Conservation (phyloP, 2,888 invertebrate genomes). For the Drosophila sordidula region DNA sequence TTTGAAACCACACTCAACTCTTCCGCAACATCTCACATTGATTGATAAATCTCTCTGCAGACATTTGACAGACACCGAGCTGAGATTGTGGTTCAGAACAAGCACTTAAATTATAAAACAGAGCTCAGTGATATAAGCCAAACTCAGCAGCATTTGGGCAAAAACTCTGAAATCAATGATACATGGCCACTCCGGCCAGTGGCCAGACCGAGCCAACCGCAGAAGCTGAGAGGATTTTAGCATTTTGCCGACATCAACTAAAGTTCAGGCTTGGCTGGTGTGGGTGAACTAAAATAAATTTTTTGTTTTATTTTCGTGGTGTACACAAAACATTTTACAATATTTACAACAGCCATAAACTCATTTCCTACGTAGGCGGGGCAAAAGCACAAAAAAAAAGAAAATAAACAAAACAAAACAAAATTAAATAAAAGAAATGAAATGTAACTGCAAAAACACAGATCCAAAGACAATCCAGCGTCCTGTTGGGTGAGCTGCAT, state of each 20-base stretch:
- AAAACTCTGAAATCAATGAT: conserved; percentile 42
- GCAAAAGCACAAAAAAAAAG: not conserved
- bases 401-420: conserved; percentile 14
- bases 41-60: conserved; percentile 28
- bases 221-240: conserved; percentile 66
- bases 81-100: conserved; percentile 30
- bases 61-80: conserved; percentile 17
- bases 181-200: conserved; percentile 36
- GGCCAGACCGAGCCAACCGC: conserved; percentile 47
- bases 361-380: conserved; percentile 52
- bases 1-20: not conserved
- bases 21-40: conserved; percentile 10
- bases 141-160: conserved; percentile 5
- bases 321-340: conserved; percentile 58
- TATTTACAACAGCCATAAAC: conserved; percentile 70
- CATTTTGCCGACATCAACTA: conserved; percentile 58
- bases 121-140: conserved; percentile 5
- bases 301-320: conserved; percentile 2
- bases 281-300: conserved; percentile 21
- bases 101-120: conserved; percentile 54
- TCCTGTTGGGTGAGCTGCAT: conserved; percentile 38
- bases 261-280: conserved; percentile 29
- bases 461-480: conserved; percentile 44
- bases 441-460: conserved; percentile 22
- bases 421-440: conserved; percentile 14